Percentiles rank a stretch among this genome's conserved stretches.
Conservation (phyloP, 2,888 invertebrate species). For the Athrips mouffetella region DNA sequence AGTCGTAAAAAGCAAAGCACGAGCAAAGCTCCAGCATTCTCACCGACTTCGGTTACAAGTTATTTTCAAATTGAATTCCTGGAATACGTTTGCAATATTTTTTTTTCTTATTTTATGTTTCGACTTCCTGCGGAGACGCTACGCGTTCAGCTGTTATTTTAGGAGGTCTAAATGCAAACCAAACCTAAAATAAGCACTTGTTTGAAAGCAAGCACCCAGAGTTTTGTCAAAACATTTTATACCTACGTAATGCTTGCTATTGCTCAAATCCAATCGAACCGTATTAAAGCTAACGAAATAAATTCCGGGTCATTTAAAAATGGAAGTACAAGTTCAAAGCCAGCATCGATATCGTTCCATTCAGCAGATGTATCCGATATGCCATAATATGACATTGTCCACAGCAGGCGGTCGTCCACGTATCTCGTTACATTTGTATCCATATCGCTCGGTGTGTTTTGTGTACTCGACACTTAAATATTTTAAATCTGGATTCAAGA, state of each 20-base stretch:
- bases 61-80: conserved; percentile 39
- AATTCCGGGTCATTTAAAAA: conserved; percentile 13
- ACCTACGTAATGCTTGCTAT: background rate
- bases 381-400: conserved; percentile 58
- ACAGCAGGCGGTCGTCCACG: conserved; percentile 50
- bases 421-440: conserved; percentile 53
- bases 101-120: conserved; percentile 5
- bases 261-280: background rate
- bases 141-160: too few relatives aligned
- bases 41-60: conserved; percentile 41
- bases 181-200: too few relatives aligned
- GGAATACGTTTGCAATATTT: conserved; percentile 1
- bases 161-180: too few relatives aligned
- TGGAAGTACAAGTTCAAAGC: conserved; percentile 2
- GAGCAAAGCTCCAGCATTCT: conserved; percentile 2
- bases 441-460: conserved; percentile 15
- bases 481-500: too few relatives aligned
- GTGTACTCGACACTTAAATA: too few relatives aligned
- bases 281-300: conserved; percentile 9
- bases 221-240: background rate
- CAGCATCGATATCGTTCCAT: conserved; percentile 21
- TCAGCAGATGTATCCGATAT: conserved; percentile 42
- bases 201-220: background rate
- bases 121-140: background rate
- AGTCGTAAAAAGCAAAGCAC: conserved; percentile 49